These are phyloP conservation scores for Pelusios castaneus DNA, from an alignment of 2,113 vertebrate species.

Conservation along the genomic window DNA sequence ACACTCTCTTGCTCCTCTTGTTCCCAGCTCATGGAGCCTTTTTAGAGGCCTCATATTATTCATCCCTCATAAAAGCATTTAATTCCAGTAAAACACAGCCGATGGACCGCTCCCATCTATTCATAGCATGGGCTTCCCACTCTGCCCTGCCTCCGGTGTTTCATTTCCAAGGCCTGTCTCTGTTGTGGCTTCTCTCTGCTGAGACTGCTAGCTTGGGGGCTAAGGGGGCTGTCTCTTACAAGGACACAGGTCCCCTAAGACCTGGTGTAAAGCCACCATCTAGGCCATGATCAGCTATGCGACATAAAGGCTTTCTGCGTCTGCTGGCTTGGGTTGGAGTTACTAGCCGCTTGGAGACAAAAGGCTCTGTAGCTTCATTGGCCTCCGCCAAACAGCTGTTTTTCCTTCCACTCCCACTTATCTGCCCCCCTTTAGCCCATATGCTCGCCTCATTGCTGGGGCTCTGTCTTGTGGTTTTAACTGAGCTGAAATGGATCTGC, in stretches of 20 bases:
- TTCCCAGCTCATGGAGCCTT: background rate
- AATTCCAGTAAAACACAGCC: background rate
- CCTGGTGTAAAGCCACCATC: background rate
- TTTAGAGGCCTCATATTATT: background rate
- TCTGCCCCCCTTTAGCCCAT: background rate
- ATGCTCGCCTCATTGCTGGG: background rate
- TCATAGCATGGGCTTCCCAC: background rate
- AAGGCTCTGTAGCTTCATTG: background rate
- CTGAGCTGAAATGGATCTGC: rapidly evolving
- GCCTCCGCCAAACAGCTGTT: background rate
- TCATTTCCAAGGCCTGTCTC: background rate
- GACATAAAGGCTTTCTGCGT: background rate
- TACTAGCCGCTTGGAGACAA: background rate
- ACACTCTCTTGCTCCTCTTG: background rate
- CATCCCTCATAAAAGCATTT: background rate
- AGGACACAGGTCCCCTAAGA: background rate
- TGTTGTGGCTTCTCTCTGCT: background rate
- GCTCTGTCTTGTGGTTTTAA: background rate
- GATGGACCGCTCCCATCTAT: background rate
- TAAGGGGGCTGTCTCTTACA: background rate
- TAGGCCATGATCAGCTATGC: background rate
- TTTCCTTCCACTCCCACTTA: background rate
- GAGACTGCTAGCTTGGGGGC: background rate
- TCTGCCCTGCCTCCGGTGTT: background rate
- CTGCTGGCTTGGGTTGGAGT: background rate